Conservation (phyloP, 2,797 vertebrate species). For the Dromococcyx pavoninus region DNA sequence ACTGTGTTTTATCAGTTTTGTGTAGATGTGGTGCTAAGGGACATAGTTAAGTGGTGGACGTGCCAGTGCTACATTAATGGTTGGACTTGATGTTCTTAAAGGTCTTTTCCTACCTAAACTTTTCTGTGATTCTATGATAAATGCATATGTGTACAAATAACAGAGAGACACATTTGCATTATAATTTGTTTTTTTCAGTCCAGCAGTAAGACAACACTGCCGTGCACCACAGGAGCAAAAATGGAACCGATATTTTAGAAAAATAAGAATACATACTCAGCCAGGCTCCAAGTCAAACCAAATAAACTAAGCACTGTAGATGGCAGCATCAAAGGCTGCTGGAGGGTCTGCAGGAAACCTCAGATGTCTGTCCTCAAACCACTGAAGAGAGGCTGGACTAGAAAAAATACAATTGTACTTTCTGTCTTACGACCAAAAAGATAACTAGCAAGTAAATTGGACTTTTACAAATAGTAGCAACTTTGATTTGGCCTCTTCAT, state of each 20-base stretch:
- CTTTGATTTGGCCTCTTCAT: background rate
- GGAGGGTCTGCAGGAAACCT: background rate
- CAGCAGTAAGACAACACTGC: background rate
- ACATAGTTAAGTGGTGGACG: too few relatives aligned
- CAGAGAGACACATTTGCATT: background rate
- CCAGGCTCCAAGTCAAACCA: background rate
- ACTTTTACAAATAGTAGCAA: background rate
- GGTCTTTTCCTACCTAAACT: too few relatives aligned
- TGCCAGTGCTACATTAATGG: too few relatives aligned
- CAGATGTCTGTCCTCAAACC: background rate
- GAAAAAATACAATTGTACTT: background rate
- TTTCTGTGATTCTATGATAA: background rate
- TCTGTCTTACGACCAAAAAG: background rate
- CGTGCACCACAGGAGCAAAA: background rate
- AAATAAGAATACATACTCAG: background rate
- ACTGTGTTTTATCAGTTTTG: background rate
- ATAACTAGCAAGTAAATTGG: background rate
- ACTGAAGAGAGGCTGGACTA: background rate
- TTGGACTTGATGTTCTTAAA: too few relatives aligned
- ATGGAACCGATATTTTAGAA: background rate
- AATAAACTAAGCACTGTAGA: background rate
- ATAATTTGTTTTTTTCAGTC: background rate
- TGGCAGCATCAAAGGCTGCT: background rate
- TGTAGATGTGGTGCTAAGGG: too few relatives aligned
- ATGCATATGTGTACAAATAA: rapidly evolving